Percentiles rank a stretch among this genome's conserved stretches.
Evolutionary conservation across 2,797 vertebrate genomes (phyloP).

Genomic region (Crocidura indochinensis): DNA sequence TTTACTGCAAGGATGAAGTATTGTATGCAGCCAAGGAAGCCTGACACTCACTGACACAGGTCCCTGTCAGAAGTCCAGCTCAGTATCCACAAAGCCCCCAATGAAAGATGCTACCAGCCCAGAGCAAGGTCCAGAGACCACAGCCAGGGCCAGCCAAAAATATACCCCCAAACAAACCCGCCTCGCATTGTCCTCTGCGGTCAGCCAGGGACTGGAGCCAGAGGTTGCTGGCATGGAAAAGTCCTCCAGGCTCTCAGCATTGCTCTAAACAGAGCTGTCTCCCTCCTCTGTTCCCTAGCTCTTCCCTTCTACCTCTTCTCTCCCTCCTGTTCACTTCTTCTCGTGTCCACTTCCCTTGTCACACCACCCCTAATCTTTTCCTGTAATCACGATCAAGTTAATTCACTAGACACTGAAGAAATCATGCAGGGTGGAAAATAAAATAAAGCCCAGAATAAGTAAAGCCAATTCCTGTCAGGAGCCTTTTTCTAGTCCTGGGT

Average conservation of each 20-base stretch:
- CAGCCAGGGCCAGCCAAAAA: slow-evolving; percentile 66
- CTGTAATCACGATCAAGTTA: background rate
- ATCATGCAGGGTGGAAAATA: background rate
- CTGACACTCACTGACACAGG: slow-evolving; percentile 18
- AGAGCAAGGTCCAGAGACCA: slow-evolving; percentile 20
- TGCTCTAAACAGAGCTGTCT: background rate
- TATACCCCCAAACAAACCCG: slow-evolving; percentile 64
- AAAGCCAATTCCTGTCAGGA: background rate
- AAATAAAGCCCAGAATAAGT: background rate
- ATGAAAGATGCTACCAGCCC: background rate
- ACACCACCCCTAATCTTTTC: background rate
- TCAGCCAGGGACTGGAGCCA: slow-evolving; percentile 53
- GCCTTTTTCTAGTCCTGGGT: background rate
- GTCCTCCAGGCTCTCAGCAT: background rate
- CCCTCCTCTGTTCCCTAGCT: background rate
- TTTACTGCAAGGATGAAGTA: slow-evolving; percentile 19
- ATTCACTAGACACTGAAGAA: background rate
- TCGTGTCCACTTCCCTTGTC: background rate
- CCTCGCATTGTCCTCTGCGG: slow-evolving; percentile 78
- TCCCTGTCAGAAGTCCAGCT: background rate
- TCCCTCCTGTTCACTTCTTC: background rate
- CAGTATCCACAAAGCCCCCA: background rate
- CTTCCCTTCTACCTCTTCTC: slow-evolving; percentile 1
- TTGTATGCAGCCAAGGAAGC: background rate
- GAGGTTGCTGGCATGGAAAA: slow-evolving; percentile 71